Conservation (phyloP, 2,113 vertebrate species). For the Gobio gobio region DNA sequence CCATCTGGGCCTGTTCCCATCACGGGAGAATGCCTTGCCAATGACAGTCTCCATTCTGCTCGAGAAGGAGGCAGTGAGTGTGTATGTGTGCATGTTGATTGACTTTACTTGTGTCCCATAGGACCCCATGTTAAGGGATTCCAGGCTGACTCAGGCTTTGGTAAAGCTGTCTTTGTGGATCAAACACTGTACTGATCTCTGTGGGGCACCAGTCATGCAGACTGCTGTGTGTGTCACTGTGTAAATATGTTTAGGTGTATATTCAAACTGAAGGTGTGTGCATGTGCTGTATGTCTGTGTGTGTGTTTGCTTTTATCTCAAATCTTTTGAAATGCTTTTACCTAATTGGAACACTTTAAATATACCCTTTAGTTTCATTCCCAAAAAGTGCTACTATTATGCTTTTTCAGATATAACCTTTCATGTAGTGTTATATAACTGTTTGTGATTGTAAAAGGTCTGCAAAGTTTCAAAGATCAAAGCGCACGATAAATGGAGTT, state of each 20-base stretch:
- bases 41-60: constrained; percentile 65
- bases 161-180: constrained; percentile 49
- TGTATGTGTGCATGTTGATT: constrained; percentile 26
- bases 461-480: no score
- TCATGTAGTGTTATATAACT: no score
- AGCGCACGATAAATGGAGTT: no score
- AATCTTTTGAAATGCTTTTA: not conserved
- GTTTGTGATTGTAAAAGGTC: no score
- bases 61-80: constrained; percentile 33
- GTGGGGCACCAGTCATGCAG: not conserved
- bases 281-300: not conserved
- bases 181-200: constrained; percentile 39
- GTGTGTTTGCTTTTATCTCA: not conserved
- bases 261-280: not conserved
- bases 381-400: no score
- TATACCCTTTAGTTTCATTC: not conserved
- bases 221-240: constrained; percentile 48
- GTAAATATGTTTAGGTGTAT: constrained; percentile 43
- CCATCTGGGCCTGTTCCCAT: constrained; percentile 77
- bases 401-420: no score
- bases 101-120: constrained; percentile 33
- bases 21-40: constrained; percentile 60
- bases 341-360: not conserved
- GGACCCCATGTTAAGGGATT: constrained; percentile 41
- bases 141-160: constrained; percentile 33